phyloP scores from a whole-genome alignment of 1,140 invertebrate genomes.

The Pygmarrhopalites habei region DNA sequence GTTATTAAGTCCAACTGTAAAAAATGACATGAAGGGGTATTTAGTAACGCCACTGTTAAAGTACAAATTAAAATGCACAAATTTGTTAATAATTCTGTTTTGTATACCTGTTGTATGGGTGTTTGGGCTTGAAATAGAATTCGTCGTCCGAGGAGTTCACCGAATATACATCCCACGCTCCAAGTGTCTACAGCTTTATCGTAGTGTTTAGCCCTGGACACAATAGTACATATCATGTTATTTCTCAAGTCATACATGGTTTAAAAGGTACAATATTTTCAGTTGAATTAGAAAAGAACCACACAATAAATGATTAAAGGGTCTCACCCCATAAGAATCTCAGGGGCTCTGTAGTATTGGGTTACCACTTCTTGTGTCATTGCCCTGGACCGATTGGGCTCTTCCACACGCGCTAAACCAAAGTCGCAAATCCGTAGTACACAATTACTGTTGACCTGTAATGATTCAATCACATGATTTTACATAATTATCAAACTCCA shows the following conservation, averaged over 20 bases:
- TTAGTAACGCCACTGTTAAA: constrained; percentile 2
- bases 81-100: background rate
- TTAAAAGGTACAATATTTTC: too few species aligned
- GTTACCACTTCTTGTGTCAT: constrained; percentile 99
- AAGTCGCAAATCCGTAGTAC: constrained; percentile 99
- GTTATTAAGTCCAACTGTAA: constrained; percentile 90
- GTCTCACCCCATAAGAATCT: constrained; percentile 98
- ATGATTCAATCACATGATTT: too few species aligned
- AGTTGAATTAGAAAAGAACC: too few species aligned
- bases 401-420: constrained; percentile 87
- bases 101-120: constrained; percentile 88
- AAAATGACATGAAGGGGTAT: constrained; percentile 17
- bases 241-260: too few species aligned
- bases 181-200: constrained; percentile 94
- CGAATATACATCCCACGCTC: constrained; percentile 99
- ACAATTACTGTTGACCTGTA: constrained; percentile 97
- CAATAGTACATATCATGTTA: too few species aligned
- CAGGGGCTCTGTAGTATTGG: constrained; percentile 97
- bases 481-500: too few species aligned
- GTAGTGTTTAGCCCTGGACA: constrained; percentile 93
- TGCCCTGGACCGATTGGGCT: constrained; percentile 79
- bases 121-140: constrained; percentile 96
- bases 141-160: constrained; percentile 84
- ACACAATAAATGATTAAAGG: too few species aligned
- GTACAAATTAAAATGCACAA: background rate